phyloP scores from a whole-genome alignment of 2,113 vertebrate species.

The Neolamprologus sp. region DNA sequence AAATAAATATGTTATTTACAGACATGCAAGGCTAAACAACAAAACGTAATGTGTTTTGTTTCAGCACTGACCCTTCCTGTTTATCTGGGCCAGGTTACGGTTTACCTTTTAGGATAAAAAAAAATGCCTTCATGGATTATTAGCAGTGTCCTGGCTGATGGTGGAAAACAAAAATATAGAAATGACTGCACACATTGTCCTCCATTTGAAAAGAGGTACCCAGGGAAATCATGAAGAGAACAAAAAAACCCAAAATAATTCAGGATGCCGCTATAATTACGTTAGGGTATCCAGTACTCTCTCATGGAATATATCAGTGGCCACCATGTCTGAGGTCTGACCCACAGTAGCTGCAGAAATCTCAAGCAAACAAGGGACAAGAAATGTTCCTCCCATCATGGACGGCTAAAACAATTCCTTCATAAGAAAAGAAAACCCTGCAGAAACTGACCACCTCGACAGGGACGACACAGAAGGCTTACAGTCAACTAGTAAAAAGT shows the following conservation, averaged over 20 bases:
- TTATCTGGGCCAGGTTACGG: conserved; percentile 20
- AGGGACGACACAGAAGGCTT: neutral
- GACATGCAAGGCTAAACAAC: conserved; percentile 18
- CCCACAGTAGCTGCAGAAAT: conserved; percentile 37
- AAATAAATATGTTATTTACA: conserved; percentile 24
- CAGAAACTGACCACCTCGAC: conserved; percentile 29
- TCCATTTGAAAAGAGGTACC: conserved; percentile 70
- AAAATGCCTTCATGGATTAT: conserved; percentile 46
- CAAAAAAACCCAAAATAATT: conserved; percentile 57
- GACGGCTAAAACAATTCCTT: neutral
- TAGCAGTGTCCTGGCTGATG: conserved; percentile 42
- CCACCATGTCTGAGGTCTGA: conserved; percentile 54
- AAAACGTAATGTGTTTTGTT: conserved; percentile 44
- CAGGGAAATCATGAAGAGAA: conserved; percentile 71
- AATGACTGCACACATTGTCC: conserved; percentile 71
- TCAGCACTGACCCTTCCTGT: conserved; percentile 20
- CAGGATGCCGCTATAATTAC: conserved; percentile 67
- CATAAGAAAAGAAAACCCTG: neutral
- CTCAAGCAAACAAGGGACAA: conserved; percentile 39
- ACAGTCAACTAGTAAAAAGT: neutral
- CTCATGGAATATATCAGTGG: conserved; percentile 68
- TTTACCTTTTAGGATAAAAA: conserved; percentile 21
- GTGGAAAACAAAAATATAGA: conserved; percentile 66
- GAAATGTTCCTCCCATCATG: conserved; percentile 36
- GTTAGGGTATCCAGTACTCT: conserved; percentile 69